Evolutionary conservation across 2,888 invertebrate species (phyloP).

Genomic region (Ectobius pallidus): DNA sequence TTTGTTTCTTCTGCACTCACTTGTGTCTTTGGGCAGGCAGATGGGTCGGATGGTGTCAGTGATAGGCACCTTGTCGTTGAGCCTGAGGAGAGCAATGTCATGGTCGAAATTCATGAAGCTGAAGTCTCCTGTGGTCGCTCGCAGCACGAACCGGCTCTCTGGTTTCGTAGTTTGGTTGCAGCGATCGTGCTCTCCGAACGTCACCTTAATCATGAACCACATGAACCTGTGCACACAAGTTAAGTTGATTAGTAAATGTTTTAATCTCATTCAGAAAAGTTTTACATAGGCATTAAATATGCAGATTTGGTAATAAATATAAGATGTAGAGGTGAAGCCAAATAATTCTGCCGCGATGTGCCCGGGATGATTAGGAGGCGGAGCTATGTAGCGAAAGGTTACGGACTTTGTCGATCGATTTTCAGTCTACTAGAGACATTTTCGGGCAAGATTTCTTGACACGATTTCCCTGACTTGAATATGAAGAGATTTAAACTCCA

Average conservation of each 20-base stretch:
- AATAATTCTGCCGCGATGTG: too few species aligned
- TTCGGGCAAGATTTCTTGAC: too few species aligned
- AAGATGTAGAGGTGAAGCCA: too few species aligned
- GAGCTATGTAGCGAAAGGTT: too few species aligned
- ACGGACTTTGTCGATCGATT: too few species aligned
- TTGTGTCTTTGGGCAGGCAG: constrained; percentile 72
- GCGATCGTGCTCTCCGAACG: constrained; percentile 86
- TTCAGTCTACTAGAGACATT: too few species aligned
- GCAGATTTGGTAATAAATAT: too few species aligned
- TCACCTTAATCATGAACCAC: constrained; percentile 92
- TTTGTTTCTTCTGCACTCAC: too few species aligned
- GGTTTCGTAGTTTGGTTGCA: constrained; percentile 74
- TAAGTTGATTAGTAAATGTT: too few species aligned
- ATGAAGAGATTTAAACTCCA: too few species aligned
- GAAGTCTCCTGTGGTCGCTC: constrained; percentile 80
- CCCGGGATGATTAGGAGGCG: too few species aligned
- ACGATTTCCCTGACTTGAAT: too few species aligned
- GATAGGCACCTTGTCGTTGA: constrained; percentile 81
- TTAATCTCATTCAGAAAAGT: background rate
- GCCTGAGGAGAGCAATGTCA: constrained; percentile 80
- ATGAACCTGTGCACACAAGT: constrained; percentile 70
- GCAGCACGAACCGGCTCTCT: constrained; percentile 78
- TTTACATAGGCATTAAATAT: background rate
- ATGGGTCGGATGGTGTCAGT: constrained; percentile 81
- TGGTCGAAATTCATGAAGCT: constrained; percentile 87